Conservation (phyloP, 2,113 vertebrate species). For the Chaetodon trifascialis region DNA sequence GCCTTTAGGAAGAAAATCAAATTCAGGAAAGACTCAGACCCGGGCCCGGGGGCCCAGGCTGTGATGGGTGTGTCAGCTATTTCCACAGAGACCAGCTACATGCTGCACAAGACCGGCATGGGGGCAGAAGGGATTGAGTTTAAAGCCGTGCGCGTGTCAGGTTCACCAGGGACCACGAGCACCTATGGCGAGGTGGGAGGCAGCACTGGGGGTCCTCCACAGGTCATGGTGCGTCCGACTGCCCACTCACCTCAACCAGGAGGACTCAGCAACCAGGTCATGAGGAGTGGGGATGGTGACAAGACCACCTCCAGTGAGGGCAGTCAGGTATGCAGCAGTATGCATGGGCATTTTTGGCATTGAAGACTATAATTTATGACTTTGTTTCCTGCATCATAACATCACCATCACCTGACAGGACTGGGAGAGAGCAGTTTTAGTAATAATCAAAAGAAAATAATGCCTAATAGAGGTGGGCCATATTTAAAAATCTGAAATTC, state of each 20-base stretch:
- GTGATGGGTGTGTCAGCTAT: conserved; percentile 68
- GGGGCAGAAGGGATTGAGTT: conserved; percentile 87
- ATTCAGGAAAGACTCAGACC: conserved; percentile 91
- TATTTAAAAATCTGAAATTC: neutral
- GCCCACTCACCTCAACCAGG: conserved; percentile 85
- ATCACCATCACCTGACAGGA: neutral
- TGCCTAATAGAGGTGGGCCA: neutral
- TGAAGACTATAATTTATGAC: neutral
- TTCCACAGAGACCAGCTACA: conserved; percentile 80
- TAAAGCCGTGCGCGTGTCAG: conserved; percentile 83
- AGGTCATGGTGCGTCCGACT: conserved; percentile 93
- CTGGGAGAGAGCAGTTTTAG: neutral
- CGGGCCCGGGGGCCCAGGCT: conserved; percentile 40
- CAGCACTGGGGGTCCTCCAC: conserved; percentile 87
- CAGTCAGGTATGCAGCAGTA: conserved; percentile 61
- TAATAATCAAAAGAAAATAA: neutral
- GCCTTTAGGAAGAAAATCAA: conserved; percentile 92
- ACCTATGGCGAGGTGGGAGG: conserved; percentile 78
- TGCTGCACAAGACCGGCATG: conserved; percentile 89
- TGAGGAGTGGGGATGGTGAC: conserved; percentile 62
- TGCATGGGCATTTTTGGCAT: neutral
- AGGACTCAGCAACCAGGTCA: conserved; percentile 38
- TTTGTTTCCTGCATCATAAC: neutral
- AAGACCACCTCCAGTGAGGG: conserved; percentile 66
- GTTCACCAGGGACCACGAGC: conserved; percentile 81